Evolutionary conservation across 2,888 invertebrate genomes (phyloP).

Genomic region (Sympetrum striolatum): DNA sequence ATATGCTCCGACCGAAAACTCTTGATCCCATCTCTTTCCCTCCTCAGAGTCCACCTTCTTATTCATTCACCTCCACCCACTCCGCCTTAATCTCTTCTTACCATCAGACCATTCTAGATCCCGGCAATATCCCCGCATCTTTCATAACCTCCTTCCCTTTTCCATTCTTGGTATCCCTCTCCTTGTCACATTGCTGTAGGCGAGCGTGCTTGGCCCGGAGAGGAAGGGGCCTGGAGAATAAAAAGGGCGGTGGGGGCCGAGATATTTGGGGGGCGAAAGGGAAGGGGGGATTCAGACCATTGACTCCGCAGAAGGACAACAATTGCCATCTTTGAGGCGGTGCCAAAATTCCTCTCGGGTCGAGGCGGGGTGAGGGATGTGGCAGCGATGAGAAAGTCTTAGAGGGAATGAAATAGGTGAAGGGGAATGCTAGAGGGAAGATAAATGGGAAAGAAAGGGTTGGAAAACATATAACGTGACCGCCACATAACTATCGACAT

Average conservation of each 20-base stretch:
- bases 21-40: not conserved
- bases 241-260: not conserved
- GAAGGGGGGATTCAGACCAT: slow-evolving; percentile 5
- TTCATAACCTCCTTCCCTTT: not conserved
- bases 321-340: slow-evolving; percentile 15
- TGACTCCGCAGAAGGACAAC: slow-evolving; percentile 40
- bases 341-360: not conserved
- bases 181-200: not conserved
- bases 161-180: not conserved
- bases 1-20: not conserved
- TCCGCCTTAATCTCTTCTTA: not conserved
- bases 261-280: not conserved
- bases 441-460: not conserved
- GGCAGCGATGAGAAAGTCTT: not conserved
- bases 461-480: too few relatives aligned
- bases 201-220: not conserved
- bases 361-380: not conserved
- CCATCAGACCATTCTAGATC: not conserved
- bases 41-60: not conserved
- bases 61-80: not conserved
- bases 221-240: not conserved
- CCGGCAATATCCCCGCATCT: not conserved
- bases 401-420: not conserved
- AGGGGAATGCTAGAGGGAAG: not conserved
- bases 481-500: too few relatives aligned